Base-by-base conservation (phyloP, 2,888 invertebrate genomes). In the Callinectes sapidus region DNA sequence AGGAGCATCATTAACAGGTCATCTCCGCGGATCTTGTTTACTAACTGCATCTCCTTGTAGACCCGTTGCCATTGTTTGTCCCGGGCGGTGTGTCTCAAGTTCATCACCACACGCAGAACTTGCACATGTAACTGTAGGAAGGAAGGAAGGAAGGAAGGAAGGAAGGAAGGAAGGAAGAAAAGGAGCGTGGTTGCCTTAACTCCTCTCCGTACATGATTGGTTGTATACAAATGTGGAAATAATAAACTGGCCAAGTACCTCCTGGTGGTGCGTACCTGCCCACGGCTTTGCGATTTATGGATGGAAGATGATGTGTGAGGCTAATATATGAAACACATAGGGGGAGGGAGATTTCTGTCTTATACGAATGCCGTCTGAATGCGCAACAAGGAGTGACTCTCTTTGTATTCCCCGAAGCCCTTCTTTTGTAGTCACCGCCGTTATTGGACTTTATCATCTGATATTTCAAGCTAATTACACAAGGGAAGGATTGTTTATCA, bases 401-500 rank as follows among this genome's bases (percentile, higher is more conserved):
- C 77, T 81, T 90, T 87, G 77, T 87, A 87, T 81, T 91, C 88
- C 32, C 91, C 77, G 32, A 81, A 91, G 77, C 81, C 66, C 88
- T 88, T 91, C 91, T 91, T 91, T 91, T 91, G 88, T 91, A 88
- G 91, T 91, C 88, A 55, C 91, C 91, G 88, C 88, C 87, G 87
- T 88, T 91, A 91, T 88, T 88, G 88, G 81, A 81, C 55, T 91
- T 91, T 91, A 91, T 91, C 88, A 91, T 91, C 91, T 91, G 88
- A 87, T 91, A 91, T 91, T 91, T 91, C 91, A 91, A 88, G 91
- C 88, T 91, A 91, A 91, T 91, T 91, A 91, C 91, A 87, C 87
- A 66, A 91, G 91, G 87, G 91, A 54, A 39, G 87, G 87, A 87
- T 87, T 87, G 87, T 91, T 91, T 91, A 91, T 91, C 87, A 87